Evolutionary conservation across 92 coral and sea anemone species (phyloP).

Genomic region (Parazoanthus darwini): DNA sequence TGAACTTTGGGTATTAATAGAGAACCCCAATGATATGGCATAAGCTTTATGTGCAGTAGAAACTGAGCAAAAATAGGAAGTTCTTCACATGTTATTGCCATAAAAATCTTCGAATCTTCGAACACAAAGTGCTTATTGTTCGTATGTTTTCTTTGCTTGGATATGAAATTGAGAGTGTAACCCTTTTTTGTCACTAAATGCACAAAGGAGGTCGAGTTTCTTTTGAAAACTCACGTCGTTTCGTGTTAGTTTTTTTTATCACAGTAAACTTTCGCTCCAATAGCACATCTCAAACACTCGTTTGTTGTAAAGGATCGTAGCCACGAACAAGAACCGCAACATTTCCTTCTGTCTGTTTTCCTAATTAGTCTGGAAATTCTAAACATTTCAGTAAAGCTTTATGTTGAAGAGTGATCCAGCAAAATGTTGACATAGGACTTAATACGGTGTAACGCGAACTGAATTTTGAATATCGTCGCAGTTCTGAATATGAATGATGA

Average conservation of each 20-base stretch:
- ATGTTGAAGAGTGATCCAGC: conserved; percentile 20
- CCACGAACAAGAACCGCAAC: conserved; percentile 25
- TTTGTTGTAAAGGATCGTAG: conserved; percentile 11
- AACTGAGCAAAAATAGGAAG: neutral
- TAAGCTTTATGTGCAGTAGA: neutral
- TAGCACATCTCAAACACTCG: conserved; percentile 1
- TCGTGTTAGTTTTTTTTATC: conserved; percentile 2
- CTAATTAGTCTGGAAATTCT: conserved; percentile 16
- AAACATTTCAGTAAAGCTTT: conserved; percentile 8
- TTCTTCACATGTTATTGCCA: neutral
- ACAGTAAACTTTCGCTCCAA: neutral
- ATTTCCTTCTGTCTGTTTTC: conserved; percentile 13
- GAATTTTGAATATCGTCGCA: neutral
- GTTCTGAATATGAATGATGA: neutral
- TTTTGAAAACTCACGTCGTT: neutral
- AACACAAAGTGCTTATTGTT: conserved; percentile 25
- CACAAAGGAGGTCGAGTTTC: neutral
- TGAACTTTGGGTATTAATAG: neutral
- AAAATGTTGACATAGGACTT: conserved; percentile 14
- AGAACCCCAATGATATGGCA: neutral
- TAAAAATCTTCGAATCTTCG: conserved; percentile 13
- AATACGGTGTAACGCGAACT: neutral
- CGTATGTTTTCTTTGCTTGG: conserved; percentile 8
- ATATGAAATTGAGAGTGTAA: conserved; percentile 19
- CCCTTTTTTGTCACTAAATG: conserved; percentile 21